Base-by-base conservation (phyloP, 30 jellyfish, hydroid and myxozoan genomes). In the Pelagia noctiluca region DNA sequence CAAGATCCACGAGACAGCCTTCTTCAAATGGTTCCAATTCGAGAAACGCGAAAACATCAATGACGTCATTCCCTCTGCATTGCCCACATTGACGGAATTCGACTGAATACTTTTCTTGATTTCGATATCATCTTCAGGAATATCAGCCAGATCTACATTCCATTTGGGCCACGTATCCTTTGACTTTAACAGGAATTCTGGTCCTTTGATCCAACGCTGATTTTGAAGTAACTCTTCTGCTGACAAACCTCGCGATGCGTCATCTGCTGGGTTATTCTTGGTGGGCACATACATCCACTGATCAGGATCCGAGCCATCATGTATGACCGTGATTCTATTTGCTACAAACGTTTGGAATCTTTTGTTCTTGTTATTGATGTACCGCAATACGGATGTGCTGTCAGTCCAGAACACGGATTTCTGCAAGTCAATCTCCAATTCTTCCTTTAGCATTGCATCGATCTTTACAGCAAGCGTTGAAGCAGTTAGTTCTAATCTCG, bases 281-380 rank as follows among this genome's bases (percentile, higher is more conserved):
- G 89, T 37, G 21, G 69, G 48, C 24, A 78, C 80, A 63, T 78
- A 78, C 50, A n/a, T 60, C 89, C 80, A 78, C 16, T 0, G 82
- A 1, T 30, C 4, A 28, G 93, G 71, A 42, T 34, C 63, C 18
- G 87, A 69, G 4, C 87, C 87, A 0, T 78, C 89, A 4, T 78
- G 62, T 24, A 61, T 70, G 47, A 37, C 80, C 16, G 87, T 75
- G 28, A 83, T 26, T 21, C 82, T 35, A 68, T 76, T 72, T 16
- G 95, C 95, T 13, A 73, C 95, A 50, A 71, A 85, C 35, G 85
- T 74, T n/a, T 85, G 84, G 63, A 86, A 86, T 35, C 90, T 7
- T 64, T 47, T 46, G 49, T 77, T 48, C 31, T 74, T 42, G 42
- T 86, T 86, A 35, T 76, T 36, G 66, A 86, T 86, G 69, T 75